phyloP scores from a whole-genome alignment of 1,140 invertebrate species.

The Penaeus indicus region DNA sequence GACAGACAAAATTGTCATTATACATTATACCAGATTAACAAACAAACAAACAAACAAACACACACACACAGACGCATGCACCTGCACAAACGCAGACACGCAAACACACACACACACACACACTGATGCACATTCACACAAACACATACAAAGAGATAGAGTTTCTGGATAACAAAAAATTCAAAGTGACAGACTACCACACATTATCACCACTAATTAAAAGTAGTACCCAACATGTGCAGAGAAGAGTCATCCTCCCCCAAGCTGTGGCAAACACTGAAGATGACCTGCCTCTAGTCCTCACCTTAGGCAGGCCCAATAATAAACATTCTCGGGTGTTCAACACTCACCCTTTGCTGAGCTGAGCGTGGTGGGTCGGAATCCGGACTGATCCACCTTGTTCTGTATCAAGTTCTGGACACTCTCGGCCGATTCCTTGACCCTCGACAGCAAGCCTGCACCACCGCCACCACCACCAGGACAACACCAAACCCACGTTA shows the following conservation, averaged over 20 bases:
- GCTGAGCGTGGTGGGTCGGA: conserved; percentile 57
- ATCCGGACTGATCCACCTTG: conserved; percentile 79
- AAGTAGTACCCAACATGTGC: too few species aligned
- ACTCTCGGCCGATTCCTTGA: conserved; percentile 95
- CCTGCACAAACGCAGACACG: too few species aligned
- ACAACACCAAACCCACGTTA: conserved; percentile 42
- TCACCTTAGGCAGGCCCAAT: not conserved
- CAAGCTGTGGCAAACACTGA: too few species aligned
- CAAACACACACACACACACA: too few species aligned
- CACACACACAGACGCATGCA: too few species aligned
- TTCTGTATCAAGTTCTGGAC: conserved; percentile 94
- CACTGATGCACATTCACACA: too few species aligned
- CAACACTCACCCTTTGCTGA: conserved; percentile 55
- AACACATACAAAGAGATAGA: not conserved
- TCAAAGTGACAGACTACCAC: not conserved
- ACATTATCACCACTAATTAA: not conserved
- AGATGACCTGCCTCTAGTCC: too few species aligned
- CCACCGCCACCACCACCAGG: conserved; percentile 55
- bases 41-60: too few species aligned
- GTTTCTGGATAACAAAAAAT: not conserved
- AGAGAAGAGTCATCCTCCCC: too few species aligned
- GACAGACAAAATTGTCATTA: too few species aligned
- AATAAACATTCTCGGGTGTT: not conserved
- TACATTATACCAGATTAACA: too few species aligned
- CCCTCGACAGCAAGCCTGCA: conserved; percentile 90